Percentiles rank a stretch among this genome's conserved stretches.
phyloP scores from a whole-genome alignment of 1,140 invertebrate species.

The Heterodera schachtii region DNA sequence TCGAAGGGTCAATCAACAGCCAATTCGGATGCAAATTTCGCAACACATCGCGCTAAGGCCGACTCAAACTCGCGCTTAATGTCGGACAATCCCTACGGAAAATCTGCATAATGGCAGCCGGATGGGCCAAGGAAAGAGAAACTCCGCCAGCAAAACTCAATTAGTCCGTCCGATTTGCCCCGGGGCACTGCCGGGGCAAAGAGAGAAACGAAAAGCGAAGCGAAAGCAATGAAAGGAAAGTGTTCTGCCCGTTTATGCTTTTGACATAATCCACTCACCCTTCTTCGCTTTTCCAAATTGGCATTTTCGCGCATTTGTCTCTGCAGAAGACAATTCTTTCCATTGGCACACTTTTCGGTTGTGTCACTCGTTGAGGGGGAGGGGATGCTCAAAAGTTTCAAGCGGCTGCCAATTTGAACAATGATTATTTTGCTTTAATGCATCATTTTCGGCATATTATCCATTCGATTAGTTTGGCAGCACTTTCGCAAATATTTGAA shows the following conservation, averaged over 20 bases:
- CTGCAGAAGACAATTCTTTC: neutral
- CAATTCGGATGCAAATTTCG: slow-evolving; percentile 17
- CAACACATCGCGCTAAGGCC: neutral
- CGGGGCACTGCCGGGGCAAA: neutral
- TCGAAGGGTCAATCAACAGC: slow-evolving; percentile 6
- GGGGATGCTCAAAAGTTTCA: no score
- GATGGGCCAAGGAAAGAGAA: neutral
- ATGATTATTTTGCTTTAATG: no score
- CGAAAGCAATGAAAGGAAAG: neutral
- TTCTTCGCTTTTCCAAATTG: neutral
- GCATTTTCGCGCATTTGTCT: neutral
- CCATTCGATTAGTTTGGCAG: no score
- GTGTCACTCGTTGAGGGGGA: no score
- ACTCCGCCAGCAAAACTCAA: neutral
- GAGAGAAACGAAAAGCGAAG: neutral
- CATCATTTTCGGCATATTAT: no score
- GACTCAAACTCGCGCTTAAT: neutral
- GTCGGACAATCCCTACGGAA: neutral
- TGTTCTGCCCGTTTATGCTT: neutral
- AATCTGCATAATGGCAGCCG: slow-evolving; percentile 10
- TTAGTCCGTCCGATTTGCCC: neutral
- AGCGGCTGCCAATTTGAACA: no score
- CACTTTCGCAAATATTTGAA: no score
- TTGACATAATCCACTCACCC: no score
- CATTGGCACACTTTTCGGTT: no score